Percentiles rank a stretch among this genome's conserved stretches.
These are phyloP conservation scores for Teleiodes luculella DNA, from an alignment of 2,888 invertebrate species.

Conservation along the genomic window DNA sequence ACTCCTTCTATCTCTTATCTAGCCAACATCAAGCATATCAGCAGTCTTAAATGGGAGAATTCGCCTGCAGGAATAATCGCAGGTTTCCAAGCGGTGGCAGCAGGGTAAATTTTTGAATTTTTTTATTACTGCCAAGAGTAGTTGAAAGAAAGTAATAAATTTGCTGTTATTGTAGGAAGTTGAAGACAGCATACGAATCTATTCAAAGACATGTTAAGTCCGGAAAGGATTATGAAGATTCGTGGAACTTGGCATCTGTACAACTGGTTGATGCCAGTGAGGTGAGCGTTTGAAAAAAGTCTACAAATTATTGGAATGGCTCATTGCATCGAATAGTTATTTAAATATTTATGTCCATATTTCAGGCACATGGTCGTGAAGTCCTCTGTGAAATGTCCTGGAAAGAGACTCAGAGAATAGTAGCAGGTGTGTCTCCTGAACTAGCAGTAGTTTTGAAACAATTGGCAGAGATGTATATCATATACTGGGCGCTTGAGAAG, in stretches of 20 bases:
- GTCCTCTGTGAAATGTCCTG: slow-evolving; percentile 86
- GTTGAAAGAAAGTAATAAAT: no score
- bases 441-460: slow-evolving; percentile 82
- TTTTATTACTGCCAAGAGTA: no score
- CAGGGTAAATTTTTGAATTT: slow-evolving; percentile 81
- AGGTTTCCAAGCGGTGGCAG: slow-evolving; percentile 80
- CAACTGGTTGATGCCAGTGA: slow-evolving; percentile 90
- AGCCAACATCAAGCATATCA: slow-evolving; percentile 40
- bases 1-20: slow-evolving; percentile 84
- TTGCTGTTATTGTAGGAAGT: slow-evolving; percentile 34
- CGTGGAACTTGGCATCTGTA: slow-evolving; percentile 91
- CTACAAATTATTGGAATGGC: no score
- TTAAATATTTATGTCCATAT: slow-evolving; percentile 27
- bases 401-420: slow-evolving; percentile 70
- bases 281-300: no score
- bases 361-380: slow-evolving; percentile 90
- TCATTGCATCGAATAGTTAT: no score
- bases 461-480: slow-evolving; percentile 86
- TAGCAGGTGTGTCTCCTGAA: slow-evolving; percentile 74
- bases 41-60: slow-evolving; percentile 50
- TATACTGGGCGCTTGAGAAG: slow-evolving; percentile 85
- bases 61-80: slow-evolving; percentile 73
- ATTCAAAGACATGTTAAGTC: slow-evolving; percentile 76
- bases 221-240: slow-evolving; percentile 85
- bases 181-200: slow-evolving; percentile 43